Conservation (phyloP, 2,797 vertebrate species). For the Sebastes alutus region DNA sequence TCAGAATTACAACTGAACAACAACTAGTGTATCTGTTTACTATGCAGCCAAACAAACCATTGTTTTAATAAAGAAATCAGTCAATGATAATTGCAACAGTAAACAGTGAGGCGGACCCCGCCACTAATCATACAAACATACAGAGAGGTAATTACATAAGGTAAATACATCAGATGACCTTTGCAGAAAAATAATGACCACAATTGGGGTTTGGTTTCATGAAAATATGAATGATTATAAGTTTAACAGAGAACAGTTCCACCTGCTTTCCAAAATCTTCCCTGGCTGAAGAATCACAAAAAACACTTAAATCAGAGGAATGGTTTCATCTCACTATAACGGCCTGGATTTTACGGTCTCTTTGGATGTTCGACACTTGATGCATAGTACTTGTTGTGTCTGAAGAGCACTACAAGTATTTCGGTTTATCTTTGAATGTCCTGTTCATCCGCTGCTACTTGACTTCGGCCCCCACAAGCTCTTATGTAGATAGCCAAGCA, state of each 20-base stretch:
- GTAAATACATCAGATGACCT: not conserved
- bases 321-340: not conserved
- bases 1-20: not conserved
- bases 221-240: not conserved
- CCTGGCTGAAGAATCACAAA: not conserved
- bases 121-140: not conserved
- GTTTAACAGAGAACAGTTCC: not conserved
- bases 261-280: not conserved
- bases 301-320: not conserved
- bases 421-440: slow-evolving; percentile 10
- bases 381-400: slow-evolving; percentile 11
- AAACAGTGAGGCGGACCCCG: not conserved
- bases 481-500: slow-evolving; percentile 18
- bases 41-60: not conserved
- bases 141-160: not conserved
- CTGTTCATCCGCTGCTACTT: slow-evolving; percentile 23
- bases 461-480: slow-evolving; percentile 38
- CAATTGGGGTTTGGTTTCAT: not conserved
- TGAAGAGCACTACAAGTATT: slow-evolving; percentile 40
- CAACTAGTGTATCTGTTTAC: not conserved
- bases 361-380: slow-evolving; percentile 12
- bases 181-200: not conserved
- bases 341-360: not conserved
- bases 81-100: not conserved
- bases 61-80: not conserved